These are phyloP conservation scores for Tenebrio molitor DNA, from an alignment of 1,140 invertebrate genomes.

Conservation along the genomic window DNA sequence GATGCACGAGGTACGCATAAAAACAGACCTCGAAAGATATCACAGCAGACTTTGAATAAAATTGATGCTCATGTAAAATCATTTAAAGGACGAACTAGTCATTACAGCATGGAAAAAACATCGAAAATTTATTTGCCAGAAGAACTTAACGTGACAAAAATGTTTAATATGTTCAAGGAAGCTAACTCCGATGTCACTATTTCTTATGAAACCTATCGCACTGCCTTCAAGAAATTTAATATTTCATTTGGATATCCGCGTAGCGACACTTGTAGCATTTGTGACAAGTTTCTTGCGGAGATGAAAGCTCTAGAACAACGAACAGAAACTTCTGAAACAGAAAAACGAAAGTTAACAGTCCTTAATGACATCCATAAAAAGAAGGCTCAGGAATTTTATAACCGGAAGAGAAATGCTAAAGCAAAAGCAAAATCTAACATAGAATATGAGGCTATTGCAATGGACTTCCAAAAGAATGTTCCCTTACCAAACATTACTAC, in stretches of 20 bases:
- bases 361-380: background rate
- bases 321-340: background rate
- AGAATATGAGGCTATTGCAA: background rate
- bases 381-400: background rate
- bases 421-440: too few relatives aligned
- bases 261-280: constrained; percentile 8
- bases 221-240: constrained; percentile 16
- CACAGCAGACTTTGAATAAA: too few relatives aligned
- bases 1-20: too few relatives aligned
- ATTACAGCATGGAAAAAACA: background rate
- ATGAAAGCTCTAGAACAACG: background rate
- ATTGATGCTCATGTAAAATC: background rate
- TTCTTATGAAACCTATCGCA: constrained; percentile 14
- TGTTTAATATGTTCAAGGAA: background rate
- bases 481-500: constrained; percentile 1
- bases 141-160: constrained; percentile 10
- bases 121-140: background rate
- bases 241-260: constrained; percentile 15
- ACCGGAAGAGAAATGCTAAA: background rate
- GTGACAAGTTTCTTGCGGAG: constrained; percentile 3
- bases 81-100: constrained; percentile 11
- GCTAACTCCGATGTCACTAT: background rate
- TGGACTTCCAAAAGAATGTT: background rate
- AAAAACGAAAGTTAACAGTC: background rate
- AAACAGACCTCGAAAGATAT: too few relatives aligned